Percentiles rank a stretch among this genome's conserved stretches.
Conservation (phyloP, 2,888 invertebrate species). For the Erannis defoliaria region DNA sequence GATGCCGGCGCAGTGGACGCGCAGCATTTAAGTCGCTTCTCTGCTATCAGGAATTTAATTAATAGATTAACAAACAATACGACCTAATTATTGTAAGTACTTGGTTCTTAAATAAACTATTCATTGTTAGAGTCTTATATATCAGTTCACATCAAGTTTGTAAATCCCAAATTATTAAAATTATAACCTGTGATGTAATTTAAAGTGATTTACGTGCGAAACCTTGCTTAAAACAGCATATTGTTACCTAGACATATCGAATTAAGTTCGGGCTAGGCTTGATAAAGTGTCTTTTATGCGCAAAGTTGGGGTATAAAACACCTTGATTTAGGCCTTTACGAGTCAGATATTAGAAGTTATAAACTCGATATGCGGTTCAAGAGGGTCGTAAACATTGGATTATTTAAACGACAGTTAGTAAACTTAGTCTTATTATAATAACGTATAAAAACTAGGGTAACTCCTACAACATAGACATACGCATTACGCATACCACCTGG, state of each 20-base stretch:
- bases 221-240: slow-evolving; percentile 42
- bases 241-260: slow-evolving; percentile 50
- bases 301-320: slow-evolving; percentile 59
- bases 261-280: slow-evolving; percentile 49
- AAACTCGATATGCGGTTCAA: slow-evolving; percentile 31
- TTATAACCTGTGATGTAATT: slow-evolving; percentile 8
- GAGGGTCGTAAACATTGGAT: slow-evolving; percentile 38
- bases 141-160: not conserved
- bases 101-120: no score
- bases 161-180: not conserved
- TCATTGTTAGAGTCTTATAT: not conserved
- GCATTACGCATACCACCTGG: no score
- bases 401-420: slow-evolving; percentile 34
- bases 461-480: not conserved
- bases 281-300: slow-evolving; percentile 57
- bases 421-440: slow-evolving; percentile 34
- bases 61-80: no score
- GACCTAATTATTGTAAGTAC: no score
- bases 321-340: slow-evolving; percentile 49
- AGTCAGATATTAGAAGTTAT: slow-evolving; percentile 31
- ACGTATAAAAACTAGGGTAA: slow-evolving; percentile 20
- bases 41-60: no score
- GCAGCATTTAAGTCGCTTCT: no score
- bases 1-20: no score
- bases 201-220: slow-evolving; percentile 21